Evolutionary conservation across 2,797 vertebrate species (phyloP), one percentile per base, ranked within the genome.

Genomic region (Cichlasoma orientale): DNA sequence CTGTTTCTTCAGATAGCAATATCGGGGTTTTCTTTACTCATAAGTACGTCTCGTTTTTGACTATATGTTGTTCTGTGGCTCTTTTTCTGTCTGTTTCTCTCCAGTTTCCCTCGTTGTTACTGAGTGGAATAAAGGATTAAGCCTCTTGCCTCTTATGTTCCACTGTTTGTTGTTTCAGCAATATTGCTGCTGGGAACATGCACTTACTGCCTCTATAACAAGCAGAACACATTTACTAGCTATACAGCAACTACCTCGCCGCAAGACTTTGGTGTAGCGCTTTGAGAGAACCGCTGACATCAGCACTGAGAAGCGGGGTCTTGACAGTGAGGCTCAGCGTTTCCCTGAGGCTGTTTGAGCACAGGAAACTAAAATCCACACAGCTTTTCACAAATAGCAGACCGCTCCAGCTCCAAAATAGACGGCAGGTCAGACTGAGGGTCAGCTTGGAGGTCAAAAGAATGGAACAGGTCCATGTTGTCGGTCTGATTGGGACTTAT

Each of bases 1-100:
- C 81, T 83, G 74, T 87, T 85, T 88, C 90, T 87, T 92, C 84
- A 92, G 93, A 92, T 86, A 92, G 89, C 80, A 91, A 92, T 90
- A 92, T 92, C 73, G 61, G 85, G 79, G 0, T 0, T 79, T 88
- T 87, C 61, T 76, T 78, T 68, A 47, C 68, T 70, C 21, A 19
- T 2, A 6, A 47, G 44, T 7, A 18, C 4, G 44, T 68, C 27
- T 50, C 10, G n/a, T 68, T 50, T 68, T 13, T 1, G 0, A 50
- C 18, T n/a, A 27, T 68, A 50, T 68, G 44, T 50, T 50, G 25
- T n/a, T 31, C 44, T 5, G 25, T 6, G 2, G 41, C 41, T 29
- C 63, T 7, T 29, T 68, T 50, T 29, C 25, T 29, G 10, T 68
- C 25, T 4, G 50, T 50, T 68, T 50, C 41, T 50, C 63, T 29